phyloP scores from a whole-genome alignment of 2,113 vertebrate genomes.

The Trematocara marginatum region DNA sequence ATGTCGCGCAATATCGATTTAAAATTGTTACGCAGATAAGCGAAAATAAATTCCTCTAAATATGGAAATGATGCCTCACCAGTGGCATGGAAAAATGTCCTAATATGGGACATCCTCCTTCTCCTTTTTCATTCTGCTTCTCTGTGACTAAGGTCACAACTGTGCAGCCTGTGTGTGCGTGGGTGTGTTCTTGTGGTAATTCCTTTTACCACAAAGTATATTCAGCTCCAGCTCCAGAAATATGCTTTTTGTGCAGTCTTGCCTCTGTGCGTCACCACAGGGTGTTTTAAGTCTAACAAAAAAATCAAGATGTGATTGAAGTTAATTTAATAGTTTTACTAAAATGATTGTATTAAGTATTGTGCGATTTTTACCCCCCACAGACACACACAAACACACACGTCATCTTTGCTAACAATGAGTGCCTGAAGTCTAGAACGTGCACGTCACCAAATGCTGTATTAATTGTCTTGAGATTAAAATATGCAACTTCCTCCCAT shows the following conservation, averaged over 20 bases:
- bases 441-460: background rate
- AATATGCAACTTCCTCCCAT: background rate
- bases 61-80: background rate
- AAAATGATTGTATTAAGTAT: background rate
- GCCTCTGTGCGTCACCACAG: background rate
- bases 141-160: background rate
- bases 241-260: background rate
- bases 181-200: background rate
- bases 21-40: rapidly evolving
- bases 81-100: background rate
- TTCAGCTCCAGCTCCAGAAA: background rate
- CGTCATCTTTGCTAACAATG: background rate
- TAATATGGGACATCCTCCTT: background rate
- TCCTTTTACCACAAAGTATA: background rate
- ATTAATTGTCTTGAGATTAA: background rate
- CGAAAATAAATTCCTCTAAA: background rate
- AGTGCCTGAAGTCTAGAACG: background rate
- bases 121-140: background rate
- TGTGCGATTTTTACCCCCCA: background rate
- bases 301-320: background rate
- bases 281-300: background rate
- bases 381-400: background rate
- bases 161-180: background rate
- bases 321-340: background rate
- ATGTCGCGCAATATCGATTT: rapidly evolving